Evolutionary conservation across 2,113 vertebrate species (phyloP), one percentile per base, ranked within the genome.

Genomic region (Ptilorrhoa leucosticta): DNA sequence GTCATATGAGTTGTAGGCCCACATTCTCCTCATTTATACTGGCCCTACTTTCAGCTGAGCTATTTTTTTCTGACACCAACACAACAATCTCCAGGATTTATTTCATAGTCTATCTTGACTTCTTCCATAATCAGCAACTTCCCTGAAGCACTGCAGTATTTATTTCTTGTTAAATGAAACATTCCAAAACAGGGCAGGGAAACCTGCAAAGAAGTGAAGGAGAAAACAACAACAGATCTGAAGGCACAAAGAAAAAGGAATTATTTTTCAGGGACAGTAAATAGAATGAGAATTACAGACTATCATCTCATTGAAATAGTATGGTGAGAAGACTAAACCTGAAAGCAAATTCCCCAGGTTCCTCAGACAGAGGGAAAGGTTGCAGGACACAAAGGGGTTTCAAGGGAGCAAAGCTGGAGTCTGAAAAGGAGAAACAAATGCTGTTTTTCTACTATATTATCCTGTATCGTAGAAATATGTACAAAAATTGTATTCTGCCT

Each of bases 381-480:
- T 87, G 44, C 5, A 4, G 48, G 44, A 47, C 10, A 69, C 30
- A 47, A 51, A 65, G 20, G 23, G 9, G 33, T 33, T 72, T 83
- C 48, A 83, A 80, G 22, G 2, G 5, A 87, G 22, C 39, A 87
- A 33, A 42, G 18, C 33, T 14, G 2, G 18, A 87, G 21, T 30
- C 9, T 44, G 18, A 35, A 68, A 23, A 72, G 13, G 9, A 83
- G 9, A 87, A 89, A 44, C 5, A 23, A 75, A 66, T 5, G 48
- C 11, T 39, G 19, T 2, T 58, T 80, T 82, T 77, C 16, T 45
- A 45, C n/a, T 31, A 6, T 45, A 75, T 75, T 53, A 53, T 20
- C 8, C 7, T 45, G 23, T 10, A 40, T 22, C 2, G 1, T 30
- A 61, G 21, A 76, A 53, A 47, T 22, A 68, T 0, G 1, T 23